These are phyloP conservation scores for Parelbella ahira DNA, from an alignment of 2,888 invertebrate genomes.

Conservation along the genomic window DNA sequence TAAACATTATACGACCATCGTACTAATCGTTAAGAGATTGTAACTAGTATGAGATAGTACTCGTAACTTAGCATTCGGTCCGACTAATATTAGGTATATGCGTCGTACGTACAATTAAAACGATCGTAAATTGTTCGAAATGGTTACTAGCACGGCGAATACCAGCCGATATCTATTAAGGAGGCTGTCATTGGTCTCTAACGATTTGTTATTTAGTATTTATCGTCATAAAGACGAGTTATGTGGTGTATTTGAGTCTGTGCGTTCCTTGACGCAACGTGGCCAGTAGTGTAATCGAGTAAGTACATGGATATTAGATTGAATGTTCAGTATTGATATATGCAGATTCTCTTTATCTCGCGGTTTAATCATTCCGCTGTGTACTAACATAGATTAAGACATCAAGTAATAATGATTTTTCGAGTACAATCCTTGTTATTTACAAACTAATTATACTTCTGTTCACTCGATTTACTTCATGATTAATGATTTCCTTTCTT, in stretches of 20 bases:
- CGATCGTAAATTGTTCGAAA: slow-evolving; percentile 47
- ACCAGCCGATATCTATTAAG: slow-evolving; percentile 44
- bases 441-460: no score
- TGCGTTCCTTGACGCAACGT: slow-evolving; percentile 3
- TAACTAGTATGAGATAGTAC: not conserved
- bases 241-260: slow-evolving; percentile 49
- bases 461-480: no score
- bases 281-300: slow-evolving; percentile 20
- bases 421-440: no score
- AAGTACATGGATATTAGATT: slow-evolving; percentile 17
- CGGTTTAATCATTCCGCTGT: no score
- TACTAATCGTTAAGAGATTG: no score
- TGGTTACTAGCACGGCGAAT: slow-evolving; percentile 38
- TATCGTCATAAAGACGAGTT: slow-evolving; percentile 55
- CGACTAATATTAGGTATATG: slow-evolving; percentile 20
- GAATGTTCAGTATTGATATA: slow-evolving; percentile 17
- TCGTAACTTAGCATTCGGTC: slow-evolving; percentile 27
- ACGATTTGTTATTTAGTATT: slow-evolving; percentile 49
- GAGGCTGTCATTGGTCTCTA: slow-evolving; percentile 44
- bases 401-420: no score
- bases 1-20: no score
- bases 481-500: no score
- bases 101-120: slow-evolving; percentile 21
- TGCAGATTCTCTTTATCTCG: slow-evolving; percentile 5
- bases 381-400: no score